Evolutionary conservation across 1,140 invertebrate species (phyloP).

Genomic region (Cotesia glomerata): DNA sequence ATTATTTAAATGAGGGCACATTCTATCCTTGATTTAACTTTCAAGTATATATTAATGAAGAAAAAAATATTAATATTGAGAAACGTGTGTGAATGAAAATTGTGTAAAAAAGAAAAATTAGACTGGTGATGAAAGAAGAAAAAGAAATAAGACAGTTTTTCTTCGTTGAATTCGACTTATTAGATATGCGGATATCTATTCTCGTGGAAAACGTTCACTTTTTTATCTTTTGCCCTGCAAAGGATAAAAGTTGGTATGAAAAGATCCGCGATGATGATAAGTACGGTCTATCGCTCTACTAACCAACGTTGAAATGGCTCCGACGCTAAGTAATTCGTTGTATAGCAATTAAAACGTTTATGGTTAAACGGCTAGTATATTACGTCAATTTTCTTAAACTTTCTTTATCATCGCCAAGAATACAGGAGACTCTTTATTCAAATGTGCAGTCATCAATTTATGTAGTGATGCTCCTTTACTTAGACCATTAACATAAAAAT

Average conservation of each 20-base stretch:
- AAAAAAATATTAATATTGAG: neutral
- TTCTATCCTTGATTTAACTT: neutral
- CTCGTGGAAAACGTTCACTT: slow-evolving; percentile 26
- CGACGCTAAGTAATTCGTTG: slow-evolving; percentile 40
- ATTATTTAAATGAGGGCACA: neutral
- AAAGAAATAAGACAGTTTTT: slow-evolving; percentile 8
- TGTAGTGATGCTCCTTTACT: neutral
- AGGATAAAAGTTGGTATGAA: slow-evolving; percentile 36
- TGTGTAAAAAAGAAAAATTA: slow-evolving; percentile 13
- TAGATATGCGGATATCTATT: slow-evolving; percentile 25
- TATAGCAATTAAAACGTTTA: slow-evolving; percentile 29
- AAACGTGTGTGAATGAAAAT: neutral
- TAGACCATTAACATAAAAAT: neutral
- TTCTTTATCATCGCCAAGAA: slow-evolving; percentile 1
- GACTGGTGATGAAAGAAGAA: slow-evolving; percentile 18
- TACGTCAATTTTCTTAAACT: slow-evolving; percentile 20
- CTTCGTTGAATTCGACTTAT: slow-evolving; percentile 14
- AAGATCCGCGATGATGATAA: slow-evolving; percentile 36
- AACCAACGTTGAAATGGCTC: slow-evolving; percentile 49
- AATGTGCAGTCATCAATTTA: neutral
- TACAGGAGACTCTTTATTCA: neutral
- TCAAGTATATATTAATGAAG: neutral
- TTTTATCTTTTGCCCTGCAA: neutral
- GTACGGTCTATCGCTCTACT: slow-evolving; percentile 49
- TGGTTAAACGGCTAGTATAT: slow-evolving; percentile 15